Evolutionary conservation across 35 echinoderm and acorn worm genomes (phyloP).

Genomic region (Heliocidaris erythrogramma): DNA sequence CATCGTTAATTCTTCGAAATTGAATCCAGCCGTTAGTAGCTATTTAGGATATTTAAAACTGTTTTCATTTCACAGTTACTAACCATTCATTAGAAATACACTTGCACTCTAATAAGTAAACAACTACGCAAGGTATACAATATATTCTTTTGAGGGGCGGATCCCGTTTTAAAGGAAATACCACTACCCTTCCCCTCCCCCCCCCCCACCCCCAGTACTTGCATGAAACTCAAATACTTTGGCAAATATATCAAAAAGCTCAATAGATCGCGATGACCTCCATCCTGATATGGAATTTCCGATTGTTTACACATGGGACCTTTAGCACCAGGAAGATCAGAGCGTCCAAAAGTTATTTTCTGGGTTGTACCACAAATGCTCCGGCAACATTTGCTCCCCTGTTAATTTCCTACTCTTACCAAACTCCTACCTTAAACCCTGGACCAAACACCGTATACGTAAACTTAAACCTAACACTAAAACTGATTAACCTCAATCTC

Average conservation of each 20-base stretch:
- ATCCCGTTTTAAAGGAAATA: background rate
- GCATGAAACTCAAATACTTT: background rate
- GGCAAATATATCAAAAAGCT: background rate
- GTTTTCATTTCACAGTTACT: background rate
- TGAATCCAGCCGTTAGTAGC: background rate
- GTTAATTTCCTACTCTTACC: too few species aligned
- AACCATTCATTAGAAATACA: background rate
- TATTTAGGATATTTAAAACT: background rate
- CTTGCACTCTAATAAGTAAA: background rate
- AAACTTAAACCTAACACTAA: too few species aligned
- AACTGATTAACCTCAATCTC: background rate
- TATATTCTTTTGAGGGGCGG: background rate
- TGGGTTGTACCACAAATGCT: too few species aligned
- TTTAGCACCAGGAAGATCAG: background rate
- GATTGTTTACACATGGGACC: background rate
- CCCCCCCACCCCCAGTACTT: too few species aligned
- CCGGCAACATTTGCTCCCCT: too few species aligned
- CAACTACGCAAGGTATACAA: background rate
- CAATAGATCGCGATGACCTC: background rate
- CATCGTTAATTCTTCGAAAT: too few species aligned
- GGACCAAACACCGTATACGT: too few species aligned
- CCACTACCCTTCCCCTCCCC: too few species aligned
- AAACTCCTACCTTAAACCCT: too few species aligned
- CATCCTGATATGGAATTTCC: background rate
- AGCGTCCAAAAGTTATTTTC: too few species aligned